Evolutionary conservation across 2,888 invertebrate genomes (phyloP).

Genomic region (Drosophila quinaria): DNA sequence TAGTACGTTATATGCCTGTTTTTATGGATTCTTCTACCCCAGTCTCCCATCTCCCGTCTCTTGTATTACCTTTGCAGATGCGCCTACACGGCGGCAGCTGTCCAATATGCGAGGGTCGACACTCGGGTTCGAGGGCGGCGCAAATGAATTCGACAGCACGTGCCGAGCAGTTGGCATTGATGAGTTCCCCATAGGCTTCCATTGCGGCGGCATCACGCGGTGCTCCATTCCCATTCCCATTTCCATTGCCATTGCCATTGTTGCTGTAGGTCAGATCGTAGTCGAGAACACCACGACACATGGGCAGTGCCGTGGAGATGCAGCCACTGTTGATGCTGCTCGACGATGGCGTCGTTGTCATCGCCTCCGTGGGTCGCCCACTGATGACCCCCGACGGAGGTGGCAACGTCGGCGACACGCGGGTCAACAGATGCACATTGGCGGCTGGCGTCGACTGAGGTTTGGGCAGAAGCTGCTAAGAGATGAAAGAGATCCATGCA

Average conservation of each 20-base stretch:
- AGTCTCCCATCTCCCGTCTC: too few species aligned
- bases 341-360: constrained; percentile 65
- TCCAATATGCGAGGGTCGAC: constrained; percentile 87
- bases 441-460: constrained; percentile 64
- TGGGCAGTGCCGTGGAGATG: constrained; percentile 83
- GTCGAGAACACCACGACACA: constrained; percentile 89
- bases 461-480: constrained; percentile 51
- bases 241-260: constrained; percentile 67
- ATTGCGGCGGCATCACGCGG: constrained; percentile 81
- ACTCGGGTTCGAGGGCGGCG: constrained; percentile 89
- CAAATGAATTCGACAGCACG: constrained; percentile 88
- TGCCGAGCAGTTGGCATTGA: constrained; percentile 89
- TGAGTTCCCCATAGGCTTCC: constrained; percentile 88
- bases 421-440: constrained; percentile 60
- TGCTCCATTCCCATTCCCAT: constrained; percentile 68
- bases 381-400: constrained; percentile 83
- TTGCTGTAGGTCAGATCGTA: constrained; percentile 88
- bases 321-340: constrained; percentile 72
- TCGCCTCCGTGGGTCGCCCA: constrained; percentile 72
- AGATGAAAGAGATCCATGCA: not conserved
- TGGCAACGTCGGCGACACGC: constrained; percentile 89
- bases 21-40: too few species aligned
- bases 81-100: constrained; percentile 89
- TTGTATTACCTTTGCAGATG: constrained; percentile 88
- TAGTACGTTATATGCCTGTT: not conserved